Evolutionary conservation across 2,797 vertebrate species (phyloP), one percentile per base, ranked within the genome.

Genomic region (Bovichtus variegatus): DNA sequence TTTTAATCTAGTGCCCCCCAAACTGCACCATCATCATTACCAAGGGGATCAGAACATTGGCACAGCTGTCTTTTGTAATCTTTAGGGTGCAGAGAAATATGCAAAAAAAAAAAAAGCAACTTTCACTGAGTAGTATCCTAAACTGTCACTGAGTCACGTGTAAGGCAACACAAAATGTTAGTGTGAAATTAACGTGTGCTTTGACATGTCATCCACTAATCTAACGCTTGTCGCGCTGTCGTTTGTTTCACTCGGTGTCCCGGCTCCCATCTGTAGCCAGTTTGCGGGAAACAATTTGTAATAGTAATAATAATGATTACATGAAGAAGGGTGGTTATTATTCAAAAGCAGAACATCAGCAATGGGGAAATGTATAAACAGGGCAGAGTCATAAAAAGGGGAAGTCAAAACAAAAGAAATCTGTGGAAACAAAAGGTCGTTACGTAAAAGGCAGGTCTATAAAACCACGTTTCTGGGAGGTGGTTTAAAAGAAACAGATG

Each of bases 1-100:
- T 49, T 87, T 84, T 90, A 91, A 93, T 93, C 89, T 71, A 6
- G 12, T 19, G 15, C 23, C 40, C 59, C 67, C 65, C 27, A 84
- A 88, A 86, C 81, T 85, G 71, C 73, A 78, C 43, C 77, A 71
- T 78, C 80, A 71, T 66, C 74, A 60, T 60, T 77, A 64, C 74
- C 27, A 29, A 5, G 60, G 64, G 64, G 46, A 65, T 79, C 77
- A 80, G 71, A 58, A 63, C 47, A 50, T 66, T 54, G 44, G 43
- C 80, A 71, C 86, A 79, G 81, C 83, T 82, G 79, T 90, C 78
- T 85, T 74, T 76, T 29, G 47, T 78, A 61, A 79, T 83, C 77
- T 86, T 81, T 61, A 68, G 62, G 60, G 27, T 79, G 74, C 46
- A 61, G 62, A 49, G 43, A 38, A 72, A 70, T 55, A 55, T 46